Conservation (phyloP, 1,140 invertebrate genomes). For the Drosophila ogumai region DNA sequence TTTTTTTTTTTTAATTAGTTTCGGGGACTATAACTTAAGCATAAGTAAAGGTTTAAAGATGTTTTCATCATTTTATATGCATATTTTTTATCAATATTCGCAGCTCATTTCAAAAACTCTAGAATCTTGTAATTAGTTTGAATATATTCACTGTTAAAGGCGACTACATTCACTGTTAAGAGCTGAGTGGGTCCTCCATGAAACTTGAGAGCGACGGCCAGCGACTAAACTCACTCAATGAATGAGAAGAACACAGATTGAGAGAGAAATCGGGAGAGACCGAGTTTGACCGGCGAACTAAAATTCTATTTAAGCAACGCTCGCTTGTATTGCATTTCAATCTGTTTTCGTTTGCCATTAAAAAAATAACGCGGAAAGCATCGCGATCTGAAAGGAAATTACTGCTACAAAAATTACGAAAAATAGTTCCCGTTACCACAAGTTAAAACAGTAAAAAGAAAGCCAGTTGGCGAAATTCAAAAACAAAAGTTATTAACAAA, state of each 20-base stretch:
- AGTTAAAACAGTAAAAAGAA: background rate
- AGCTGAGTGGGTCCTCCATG: conserved; percentile 16
- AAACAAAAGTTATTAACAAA: conserved; percentile 4
- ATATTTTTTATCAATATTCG: background rate
- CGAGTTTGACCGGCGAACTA: conserved; percentile 36
- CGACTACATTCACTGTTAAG: conserved; percentile 10
- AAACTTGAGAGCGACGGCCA: conserved; percentile 32
- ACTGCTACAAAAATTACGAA: conserved; percentile 10
- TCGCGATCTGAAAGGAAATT: background rate
- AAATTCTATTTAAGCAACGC: conserved; percentile 37
- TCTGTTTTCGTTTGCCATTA: conserved; percentile 34
- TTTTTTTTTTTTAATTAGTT: background rate
- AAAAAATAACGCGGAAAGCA: conserved; percentile 28
- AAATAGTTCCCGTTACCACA: background rate
- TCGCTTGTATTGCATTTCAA: conserved; percentile 39
- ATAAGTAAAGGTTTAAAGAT: too few species aligned
- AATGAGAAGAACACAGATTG: conserved; percentile 28
- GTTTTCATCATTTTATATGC: background rate
- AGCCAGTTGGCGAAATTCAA: conserved; percentile 4
- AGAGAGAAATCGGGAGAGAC: conserved; percentile 41
- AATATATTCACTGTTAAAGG: conserved; percentile 16
- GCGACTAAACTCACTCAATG: conserved; percentile 10
- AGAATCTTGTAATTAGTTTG: background rate
- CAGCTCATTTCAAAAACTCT: background rate
- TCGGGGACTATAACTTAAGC: background rate